Conservation (phyloP, 1,140 invertebrate genomes). For the Thalassaphorura encarpata region DNA sequence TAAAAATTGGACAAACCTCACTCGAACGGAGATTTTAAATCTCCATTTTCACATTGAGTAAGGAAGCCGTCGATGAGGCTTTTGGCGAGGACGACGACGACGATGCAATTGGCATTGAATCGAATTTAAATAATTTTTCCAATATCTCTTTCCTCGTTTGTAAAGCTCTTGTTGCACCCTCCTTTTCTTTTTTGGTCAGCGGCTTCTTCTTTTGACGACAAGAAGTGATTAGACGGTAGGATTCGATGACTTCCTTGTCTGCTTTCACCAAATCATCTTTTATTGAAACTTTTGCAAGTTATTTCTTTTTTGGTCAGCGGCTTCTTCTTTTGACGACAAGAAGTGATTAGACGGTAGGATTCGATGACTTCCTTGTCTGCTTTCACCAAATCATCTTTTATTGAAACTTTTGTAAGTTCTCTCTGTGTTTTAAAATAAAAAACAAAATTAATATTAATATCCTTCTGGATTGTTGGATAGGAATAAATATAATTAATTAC, state of each 20-base stretch:
- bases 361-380: constrained; percentile 31
- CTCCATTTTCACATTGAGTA: too few species aligned
- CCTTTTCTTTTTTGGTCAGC: constrained; percentile 21
- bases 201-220: constrained; percentile 26
- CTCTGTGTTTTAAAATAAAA: not conserved
- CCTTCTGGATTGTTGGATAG: constrained; percentile 2
- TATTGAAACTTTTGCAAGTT: not conserved
- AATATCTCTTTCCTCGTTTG: constrained; percentile 9
- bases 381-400: constrained; percentile 24
- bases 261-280: constrained; percentile 28
- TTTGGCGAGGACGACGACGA: too few species aligned
- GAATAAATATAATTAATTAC: constrained; percentile 4
- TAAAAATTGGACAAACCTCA: too few species aligned
- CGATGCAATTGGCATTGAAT: too few species aligned
- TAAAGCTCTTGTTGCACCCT: constrained; percentile 13
- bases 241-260: constrained; percentile 29
- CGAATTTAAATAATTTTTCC: too few species aligned
- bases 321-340: constrained; percentile 25
- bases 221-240: constrained; percentile 14
- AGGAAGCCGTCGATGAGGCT: too few species aligned
- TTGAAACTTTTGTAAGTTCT: not conserved
- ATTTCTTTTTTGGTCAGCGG: constrained; percentile 19
- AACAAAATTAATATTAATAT: not conserved
- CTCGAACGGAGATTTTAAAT: too few species aligned
- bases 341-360: constrained; percentile 17